Conservation (phyloP, 2,888 invertebrate genomes). For the Nymphalis polychloros region DNA sequence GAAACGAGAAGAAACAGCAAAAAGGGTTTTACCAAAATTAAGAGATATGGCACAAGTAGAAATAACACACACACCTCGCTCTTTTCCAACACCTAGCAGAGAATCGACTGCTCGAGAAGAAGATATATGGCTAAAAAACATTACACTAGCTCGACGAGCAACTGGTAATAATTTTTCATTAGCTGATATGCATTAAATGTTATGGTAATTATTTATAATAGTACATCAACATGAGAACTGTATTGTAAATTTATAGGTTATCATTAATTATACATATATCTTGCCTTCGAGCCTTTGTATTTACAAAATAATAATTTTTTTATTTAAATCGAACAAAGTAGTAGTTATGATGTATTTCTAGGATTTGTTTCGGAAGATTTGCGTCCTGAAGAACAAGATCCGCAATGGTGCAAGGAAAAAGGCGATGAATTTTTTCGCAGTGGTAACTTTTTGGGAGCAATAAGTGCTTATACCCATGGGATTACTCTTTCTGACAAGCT, state of each 20-base stretch:
- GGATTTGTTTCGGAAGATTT: constrained; percentile 88
- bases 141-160: constrained; percentile 86
- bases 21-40: constrained; percentile 77
- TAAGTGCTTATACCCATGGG: constrained; percentile 91
- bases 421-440: constrained; percentile 89
- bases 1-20: constrained; percentile 61
- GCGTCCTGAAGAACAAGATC: constrained; percentile 90
- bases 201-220: too few relatives aligned
- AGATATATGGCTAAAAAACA: constrained; percentile 90
- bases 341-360: constrained; percentile 39
- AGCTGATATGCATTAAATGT: neutral
- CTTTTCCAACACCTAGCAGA: constrained; percentile 90
- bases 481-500: constrained; percentile 87
- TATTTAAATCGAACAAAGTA: neutral
- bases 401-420: constrained; percentile 90
- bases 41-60: constrained; percentile 82
- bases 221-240: too few relatives aligned
- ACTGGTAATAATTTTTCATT: constrained; percentile 57
- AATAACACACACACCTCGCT: constrained; percentile 87
- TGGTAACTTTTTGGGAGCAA: constrained; percentile 89
- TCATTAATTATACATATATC: too few relatives aligned
- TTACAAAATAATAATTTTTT: too few relatives aligned
- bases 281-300: too few relatives aligned
- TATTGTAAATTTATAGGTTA: too few relatives aligned
- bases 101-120: constrained; percentile 87